phyloP scores from a whole-genome alignment of 2,888 invertebrate genomes.

The Dolomedes plantarius region DNA sequence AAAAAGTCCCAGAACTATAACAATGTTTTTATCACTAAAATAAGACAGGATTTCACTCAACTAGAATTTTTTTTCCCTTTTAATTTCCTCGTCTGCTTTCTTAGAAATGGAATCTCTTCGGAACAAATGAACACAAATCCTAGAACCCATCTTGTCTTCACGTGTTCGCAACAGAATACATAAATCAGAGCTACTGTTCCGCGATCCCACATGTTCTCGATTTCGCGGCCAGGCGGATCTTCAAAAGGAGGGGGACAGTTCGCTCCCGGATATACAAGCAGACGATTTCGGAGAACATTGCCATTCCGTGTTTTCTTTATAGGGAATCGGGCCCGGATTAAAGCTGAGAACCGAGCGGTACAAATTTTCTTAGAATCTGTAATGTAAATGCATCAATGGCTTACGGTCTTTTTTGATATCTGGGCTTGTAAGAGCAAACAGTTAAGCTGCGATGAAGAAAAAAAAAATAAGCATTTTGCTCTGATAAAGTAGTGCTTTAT shows the following conservation, averaged over 20 bases:
- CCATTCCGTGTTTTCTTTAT: neutral
- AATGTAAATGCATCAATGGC: neutral
- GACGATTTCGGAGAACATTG: constrained; percentile 5
- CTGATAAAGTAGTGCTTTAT: too few species aligned
- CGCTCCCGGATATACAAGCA: neutral
- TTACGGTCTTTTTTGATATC: neutral
- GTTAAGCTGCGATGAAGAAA: too few species aligned
- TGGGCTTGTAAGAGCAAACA: neutral
- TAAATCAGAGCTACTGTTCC: neutral
- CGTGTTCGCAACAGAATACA: neutral
- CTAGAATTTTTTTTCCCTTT: neutral
- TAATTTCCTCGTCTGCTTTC: neutral
- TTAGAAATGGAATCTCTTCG: neutral
- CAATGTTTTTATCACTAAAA: too few species aligned
- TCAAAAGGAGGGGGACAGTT: neutral
- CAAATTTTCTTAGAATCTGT: neutral
- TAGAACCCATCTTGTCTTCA: constrained; percentile 12
- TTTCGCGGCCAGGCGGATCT: neutral
- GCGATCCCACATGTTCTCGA: neutral
- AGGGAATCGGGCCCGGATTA: neutral
- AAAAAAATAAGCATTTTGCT: too few species aligned
- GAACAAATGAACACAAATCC: neutral
- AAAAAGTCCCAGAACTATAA: too few species aligned
- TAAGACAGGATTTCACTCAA: too few species aligned
- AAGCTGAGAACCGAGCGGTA: neutral